phyloP scores from a whole-genome alignment of 2,113 vertebrate genomes.

The Solea senegalensis region DNA sequence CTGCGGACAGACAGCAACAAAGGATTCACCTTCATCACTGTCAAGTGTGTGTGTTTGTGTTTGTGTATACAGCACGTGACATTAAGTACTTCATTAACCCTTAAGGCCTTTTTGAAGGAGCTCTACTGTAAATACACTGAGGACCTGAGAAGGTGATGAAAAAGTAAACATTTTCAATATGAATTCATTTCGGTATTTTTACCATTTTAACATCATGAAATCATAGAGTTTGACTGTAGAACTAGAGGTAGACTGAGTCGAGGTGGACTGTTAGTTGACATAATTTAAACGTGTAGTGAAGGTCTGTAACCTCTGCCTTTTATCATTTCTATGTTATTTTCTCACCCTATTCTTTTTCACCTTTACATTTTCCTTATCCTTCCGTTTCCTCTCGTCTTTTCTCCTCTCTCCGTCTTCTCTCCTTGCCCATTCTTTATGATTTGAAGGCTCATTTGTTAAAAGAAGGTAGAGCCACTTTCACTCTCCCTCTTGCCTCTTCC shows the following conservation, averaged over 20 bases:
- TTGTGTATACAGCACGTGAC: background rate
- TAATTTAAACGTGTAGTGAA: slow-evolving; percentile 41
- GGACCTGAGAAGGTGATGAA: too few relatives aligned
- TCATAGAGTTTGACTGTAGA: too few relatives aligned
- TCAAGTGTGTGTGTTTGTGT: slow-evolving; percentile 19
- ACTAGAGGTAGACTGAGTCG: slow-evolving; percentile 2
- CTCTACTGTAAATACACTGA: too few relatives aligned
- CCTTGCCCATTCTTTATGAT: slow-evolving; percentile 94
- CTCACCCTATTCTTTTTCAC: slow-evolving; percentile 18
- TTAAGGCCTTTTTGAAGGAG: too few relatives aligned
- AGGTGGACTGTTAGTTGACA: slow-evolving; percentile 25
- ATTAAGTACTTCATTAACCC: too few relatives aligned
- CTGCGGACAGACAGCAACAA: slow-evolving; percentile 70
- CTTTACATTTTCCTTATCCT: slow-evolving; percentile 15
- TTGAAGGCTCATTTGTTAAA: slow-evolving; percentile 99
- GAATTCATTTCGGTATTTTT: background rate
- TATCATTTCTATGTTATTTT: slow-evolving; percentile 30
- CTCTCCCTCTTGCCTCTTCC: slow-evolving; percentile 86
- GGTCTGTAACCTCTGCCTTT: slow-evolving; percentile 25
- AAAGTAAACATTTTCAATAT: background rate
- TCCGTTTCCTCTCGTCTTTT: background rate
- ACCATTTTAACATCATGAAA: background rate
- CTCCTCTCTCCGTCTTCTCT: slow-evolving; percentile 48
- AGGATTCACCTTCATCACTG: slow-evolving; percentile 74
- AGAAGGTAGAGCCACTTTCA: slow-evolving; percentile 83